Evolutionary conservation across 2,113 vertebrate species (phyloP).

Genomic region (Muscicapa adusta): DNA sequence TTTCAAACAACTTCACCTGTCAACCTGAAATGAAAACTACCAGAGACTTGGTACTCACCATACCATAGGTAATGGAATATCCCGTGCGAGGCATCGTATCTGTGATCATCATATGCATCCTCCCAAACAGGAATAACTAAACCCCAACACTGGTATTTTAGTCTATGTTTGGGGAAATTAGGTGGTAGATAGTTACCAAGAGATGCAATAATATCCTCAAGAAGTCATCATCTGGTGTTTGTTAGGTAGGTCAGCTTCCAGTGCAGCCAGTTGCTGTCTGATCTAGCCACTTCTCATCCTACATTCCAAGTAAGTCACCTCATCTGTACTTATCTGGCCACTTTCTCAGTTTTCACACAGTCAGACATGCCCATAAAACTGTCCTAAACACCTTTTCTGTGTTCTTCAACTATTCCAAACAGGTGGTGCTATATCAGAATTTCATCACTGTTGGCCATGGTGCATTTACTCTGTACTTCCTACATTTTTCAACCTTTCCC

Average conservation of each 20-base stretch:
- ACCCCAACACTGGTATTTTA: neutral
- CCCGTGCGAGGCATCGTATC: neutral
- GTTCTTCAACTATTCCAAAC: conserved; percentile 15
- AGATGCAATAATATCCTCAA: neutral
- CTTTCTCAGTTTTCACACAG: conserved; percentile 44
- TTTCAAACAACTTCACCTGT: neutral
- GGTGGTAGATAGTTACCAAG: neutral
- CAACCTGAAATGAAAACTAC: neutral
- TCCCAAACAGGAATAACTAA: neutral
- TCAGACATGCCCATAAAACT: neutral
- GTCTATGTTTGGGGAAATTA: neutral
- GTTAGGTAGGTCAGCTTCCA: neutral
- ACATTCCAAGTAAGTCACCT: conserved; percentile 39
- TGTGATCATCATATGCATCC: neutral
- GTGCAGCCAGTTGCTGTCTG: neutral
- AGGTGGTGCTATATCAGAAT: conserved; percentile 29
- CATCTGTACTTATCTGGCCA: conserved; percentile 9
- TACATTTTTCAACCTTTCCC: neutral
- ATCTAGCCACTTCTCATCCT: neutral
- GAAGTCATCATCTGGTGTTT: neutral
- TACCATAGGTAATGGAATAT: neutral
- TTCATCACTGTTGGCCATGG: neutral
- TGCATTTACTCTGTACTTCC: neutral
- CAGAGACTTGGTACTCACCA: neutral
- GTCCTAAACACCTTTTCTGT: conserved; percentile 28